phyloP scores from a whole-genome alignment of 1,140 invertebrate genomes.

The Pseudomyrmex sp. region DNA sequence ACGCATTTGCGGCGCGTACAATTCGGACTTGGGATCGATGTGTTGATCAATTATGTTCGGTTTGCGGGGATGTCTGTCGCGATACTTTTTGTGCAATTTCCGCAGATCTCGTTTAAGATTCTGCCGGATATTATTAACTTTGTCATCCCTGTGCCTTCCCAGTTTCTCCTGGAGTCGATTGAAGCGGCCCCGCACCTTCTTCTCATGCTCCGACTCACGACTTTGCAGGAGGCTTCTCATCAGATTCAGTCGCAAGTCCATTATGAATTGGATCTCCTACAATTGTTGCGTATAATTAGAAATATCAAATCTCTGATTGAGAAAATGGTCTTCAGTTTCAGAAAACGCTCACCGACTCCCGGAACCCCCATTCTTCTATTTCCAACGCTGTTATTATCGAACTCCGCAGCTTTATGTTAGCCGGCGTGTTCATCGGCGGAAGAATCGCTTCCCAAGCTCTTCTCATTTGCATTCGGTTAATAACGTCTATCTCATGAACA shows the following conservation, averaged over 20 bases:
- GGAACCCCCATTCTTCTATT: slow-evolving; percentile 88
- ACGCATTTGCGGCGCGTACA: slow-evolving; percentile 85
- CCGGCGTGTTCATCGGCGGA: slow-evolving; percentile 84
- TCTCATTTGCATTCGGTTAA: slow-evolving; percentile 87
- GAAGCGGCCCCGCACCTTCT: slow-evolving; percentile 79
- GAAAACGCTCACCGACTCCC: slow-evolving; percentile 86
- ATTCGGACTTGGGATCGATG: slow-evolving; percentile 83
- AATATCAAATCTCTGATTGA: background rate
- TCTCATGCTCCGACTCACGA: slow-evolving; percentile 83
- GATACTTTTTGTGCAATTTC: slow-evolving; percentile 84
- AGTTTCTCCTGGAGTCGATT: slow-evolving; percentile 70
- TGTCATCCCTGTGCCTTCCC: slow-evolving; percentile 64
- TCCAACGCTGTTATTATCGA: slow-evolving; percentile 88
- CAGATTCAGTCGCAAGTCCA: slow-evolving; percentile 86
- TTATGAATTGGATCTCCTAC: slow-evolving; percentile 88
- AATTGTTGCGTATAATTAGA: slow-evolving; percentile 14
- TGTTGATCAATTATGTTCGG: slow-evolving; percentile 82
- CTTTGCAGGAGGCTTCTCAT: slow-evolving; percentile 82
- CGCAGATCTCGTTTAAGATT: slow-evolving; percentile 85
- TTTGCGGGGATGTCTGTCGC: slow-evolving; percentile 78
- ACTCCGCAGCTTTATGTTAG: slow-evolving; percentile 85
- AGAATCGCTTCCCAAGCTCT: slow-evolving; percentile 87
- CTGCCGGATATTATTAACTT: slow-evolving; percentile 74
- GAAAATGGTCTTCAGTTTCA: slow-evolving; percentile 73
- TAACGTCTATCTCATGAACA: slow-evolving; percentile 87